These are phyloP conservation scores for Drosophila histrio DNA, from an alignment of 2,888 invertebrate genomes.

Conservation along the genomic window DNA sequence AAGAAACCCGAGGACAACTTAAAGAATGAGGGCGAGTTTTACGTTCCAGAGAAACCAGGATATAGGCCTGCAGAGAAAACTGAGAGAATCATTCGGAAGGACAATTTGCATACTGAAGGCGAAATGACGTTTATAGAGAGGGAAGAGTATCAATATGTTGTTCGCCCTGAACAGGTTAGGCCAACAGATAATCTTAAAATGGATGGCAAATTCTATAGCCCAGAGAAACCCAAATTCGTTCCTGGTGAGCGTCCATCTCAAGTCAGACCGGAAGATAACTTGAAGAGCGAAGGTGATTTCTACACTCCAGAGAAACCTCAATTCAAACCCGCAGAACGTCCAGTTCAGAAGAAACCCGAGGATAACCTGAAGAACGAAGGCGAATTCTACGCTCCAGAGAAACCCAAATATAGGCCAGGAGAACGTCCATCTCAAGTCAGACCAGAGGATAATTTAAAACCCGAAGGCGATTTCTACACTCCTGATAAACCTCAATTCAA, in stretches of 20 bases:
- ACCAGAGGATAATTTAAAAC: conserved; percentile 85
- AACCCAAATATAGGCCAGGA: conserved; percentile 32
- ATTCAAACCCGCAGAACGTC: conserved; percentile 84
- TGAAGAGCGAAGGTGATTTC: conserved; percentile 72
- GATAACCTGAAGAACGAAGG: conserved; percentile 85
- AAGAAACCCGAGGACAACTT: conserved; percentile 85
- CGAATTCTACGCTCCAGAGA: conserved; percentile 46
- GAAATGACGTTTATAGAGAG: conserved; percentile 76
- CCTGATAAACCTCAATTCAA: conserved; percentile 84
- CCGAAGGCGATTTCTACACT: conserved; percentile 86
- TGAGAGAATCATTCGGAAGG: conserved; percentile 70
- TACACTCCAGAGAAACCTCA: conserved; percentile 73
- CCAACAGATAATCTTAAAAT: conserved; percentile 85
- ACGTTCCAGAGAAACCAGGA: not conserved
- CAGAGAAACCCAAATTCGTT: conserved; percentile 83
- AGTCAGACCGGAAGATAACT: conserved; percentile 84
- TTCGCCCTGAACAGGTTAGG: conserved; percentile 76
- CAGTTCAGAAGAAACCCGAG: conserved; percentile 81
- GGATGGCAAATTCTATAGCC: conserved; percentile 85
- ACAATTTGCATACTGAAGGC: conserved; percentile 85
- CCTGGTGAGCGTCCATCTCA: conserved; percentile 84
- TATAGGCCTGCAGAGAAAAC: conserved; percentile 5
- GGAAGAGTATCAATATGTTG: conserved; percentile 78
- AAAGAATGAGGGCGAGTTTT: not conserved
- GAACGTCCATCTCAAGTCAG: conserved; percentile 56